Conservation (phyloP, 2,888 invertebrate genomes). For the Megastigmus dorsalis region DNA sequence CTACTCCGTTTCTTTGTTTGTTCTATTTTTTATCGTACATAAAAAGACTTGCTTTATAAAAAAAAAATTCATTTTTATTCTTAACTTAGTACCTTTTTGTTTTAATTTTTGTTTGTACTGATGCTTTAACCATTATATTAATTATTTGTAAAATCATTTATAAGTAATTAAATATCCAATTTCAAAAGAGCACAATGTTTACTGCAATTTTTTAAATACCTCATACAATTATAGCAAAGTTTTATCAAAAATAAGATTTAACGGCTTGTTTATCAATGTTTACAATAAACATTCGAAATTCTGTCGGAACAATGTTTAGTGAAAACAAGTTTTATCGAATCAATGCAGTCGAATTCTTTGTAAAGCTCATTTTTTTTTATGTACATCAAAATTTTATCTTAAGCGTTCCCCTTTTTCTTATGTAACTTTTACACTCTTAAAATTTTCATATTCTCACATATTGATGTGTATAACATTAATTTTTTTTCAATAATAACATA, state of each 20-base stretch:
- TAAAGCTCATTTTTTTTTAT: not conserved
- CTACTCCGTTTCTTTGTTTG: not conserved
- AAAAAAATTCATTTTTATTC: not conserved
- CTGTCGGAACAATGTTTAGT: no score
- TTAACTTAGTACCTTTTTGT: not conserved
- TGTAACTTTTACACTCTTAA: not conserved
- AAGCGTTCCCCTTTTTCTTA: constrained; percentile 18
- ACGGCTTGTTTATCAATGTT: no score
- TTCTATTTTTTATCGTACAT: not conserved
- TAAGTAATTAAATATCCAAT: no score
- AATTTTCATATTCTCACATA: constrained; percentile 6
- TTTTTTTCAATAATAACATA: constrained; percentile 39
- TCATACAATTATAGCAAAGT: no score
- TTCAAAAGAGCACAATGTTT: no score
- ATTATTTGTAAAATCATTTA: no score
- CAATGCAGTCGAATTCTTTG: not conserved
- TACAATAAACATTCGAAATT: no score
- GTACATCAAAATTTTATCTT: not conserved
- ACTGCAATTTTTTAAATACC: no score
- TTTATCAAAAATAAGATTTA: no score
- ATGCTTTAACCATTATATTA: no score
- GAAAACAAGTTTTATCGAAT: not conserved
- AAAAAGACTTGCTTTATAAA: not conserved
- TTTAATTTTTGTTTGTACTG: not conserved
- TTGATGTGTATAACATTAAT: constrained; percentile 22